Conservation (phyloP, 2,113 vertebrate genomes). For the Tauraco erythrolophus region DNA sequence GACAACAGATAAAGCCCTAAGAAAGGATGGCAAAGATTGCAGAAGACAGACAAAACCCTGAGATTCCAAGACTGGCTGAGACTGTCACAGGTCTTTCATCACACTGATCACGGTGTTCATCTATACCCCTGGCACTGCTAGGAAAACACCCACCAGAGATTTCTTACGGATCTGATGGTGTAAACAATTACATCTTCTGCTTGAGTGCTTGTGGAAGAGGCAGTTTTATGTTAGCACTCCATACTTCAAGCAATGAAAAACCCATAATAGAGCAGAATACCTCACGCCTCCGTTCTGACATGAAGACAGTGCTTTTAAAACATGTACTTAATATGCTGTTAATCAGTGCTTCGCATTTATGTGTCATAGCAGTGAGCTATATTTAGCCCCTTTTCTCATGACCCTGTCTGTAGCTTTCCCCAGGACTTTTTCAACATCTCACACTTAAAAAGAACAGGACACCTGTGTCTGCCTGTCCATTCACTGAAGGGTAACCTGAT, state of each 20-base stretch:
- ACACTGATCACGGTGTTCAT: background rate
- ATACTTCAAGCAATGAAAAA: background rate
- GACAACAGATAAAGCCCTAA: background rate
- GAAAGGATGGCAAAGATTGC: background rate
- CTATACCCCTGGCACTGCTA: background rate
- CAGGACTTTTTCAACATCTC: background rate
- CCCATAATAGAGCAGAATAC: background rate
- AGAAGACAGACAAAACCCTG: background rate
- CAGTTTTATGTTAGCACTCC: background rate
- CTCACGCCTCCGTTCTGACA: background rate
- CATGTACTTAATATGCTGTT: background rate
- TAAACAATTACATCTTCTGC: background rate
- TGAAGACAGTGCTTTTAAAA: background rate
- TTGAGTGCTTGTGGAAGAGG: background rate
- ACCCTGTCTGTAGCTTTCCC: background rate
- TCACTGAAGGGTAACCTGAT: background rate
- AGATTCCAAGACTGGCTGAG: background rate
- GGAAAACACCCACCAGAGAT: background rate
- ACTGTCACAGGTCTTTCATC: rapidly evolving
- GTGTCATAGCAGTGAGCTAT: background rate
- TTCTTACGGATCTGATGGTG: background rate
- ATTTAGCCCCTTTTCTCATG: background rate
- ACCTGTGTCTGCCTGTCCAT: background rate
- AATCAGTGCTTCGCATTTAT: background rate
- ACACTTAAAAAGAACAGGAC: background rate